A percentile compares a stretch with the other conserved stretches of the same genome.
phyloP scores from a whole-genome alignment of 2,797 vertebrate species.

The Delichon dasypus region DNA sequence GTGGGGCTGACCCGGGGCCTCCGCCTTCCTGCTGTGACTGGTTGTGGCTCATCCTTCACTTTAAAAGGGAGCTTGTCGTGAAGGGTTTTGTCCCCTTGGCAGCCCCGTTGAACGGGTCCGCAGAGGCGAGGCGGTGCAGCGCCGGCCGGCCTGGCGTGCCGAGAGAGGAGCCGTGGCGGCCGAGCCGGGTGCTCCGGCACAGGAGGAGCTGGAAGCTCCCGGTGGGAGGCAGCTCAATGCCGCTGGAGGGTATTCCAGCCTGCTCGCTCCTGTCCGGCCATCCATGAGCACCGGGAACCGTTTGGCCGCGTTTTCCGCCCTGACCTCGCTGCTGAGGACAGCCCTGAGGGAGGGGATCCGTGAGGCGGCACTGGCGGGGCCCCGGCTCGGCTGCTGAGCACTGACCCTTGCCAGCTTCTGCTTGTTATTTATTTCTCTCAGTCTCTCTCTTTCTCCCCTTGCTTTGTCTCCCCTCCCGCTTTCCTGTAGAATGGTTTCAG shows the following conservation, averaged over 20 bases:
- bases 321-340: background rate
- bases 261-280: background rate
- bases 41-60: background rate
- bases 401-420: background rate
- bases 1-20: background rate
- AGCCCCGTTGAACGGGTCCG: background rate
- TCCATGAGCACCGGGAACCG: background rate
- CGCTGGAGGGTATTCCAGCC: background rate
- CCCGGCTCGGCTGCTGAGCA: background rate
- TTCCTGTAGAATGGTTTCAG: background rate
- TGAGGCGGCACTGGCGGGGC: background rate
- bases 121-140: background rate
- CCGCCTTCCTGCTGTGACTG: background rate
- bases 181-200: background rate
- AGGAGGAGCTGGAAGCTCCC: background rate
- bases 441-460: background rate
- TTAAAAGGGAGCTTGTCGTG: rapidly evolving
- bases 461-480: rapidly evolving
- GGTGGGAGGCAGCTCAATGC: background rate
- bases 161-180: rapidly evolving
- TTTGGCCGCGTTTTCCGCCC: background rate
- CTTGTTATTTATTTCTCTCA: background rate
- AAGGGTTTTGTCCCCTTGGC: background rate
- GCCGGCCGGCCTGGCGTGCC: background rate
- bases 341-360: background rate